Evolutionary conservation across 2,797 vertebrate genomes (phyloP), one percentile per base, ranked within the genome.

Genomic region (Anniella stebbinsi): DNA sequence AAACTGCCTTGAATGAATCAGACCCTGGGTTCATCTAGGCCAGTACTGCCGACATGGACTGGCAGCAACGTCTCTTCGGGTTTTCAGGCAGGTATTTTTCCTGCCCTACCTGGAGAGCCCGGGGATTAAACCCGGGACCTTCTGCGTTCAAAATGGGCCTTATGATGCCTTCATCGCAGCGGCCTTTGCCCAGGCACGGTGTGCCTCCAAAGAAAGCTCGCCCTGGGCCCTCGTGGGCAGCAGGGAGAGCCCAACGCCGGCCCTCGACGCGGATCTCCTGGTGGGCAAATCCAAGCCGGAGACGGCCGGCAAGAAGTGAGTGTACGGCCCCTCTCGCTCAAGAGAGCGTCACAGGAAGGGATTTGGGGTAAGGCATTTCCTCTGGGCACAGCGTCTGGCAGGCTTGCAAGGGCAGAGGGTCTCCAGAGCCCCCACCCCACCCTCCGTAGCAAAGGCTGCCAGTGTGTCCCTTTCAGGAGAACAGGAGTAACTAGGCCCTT

Each of bases 371-470:
- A 94, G 86, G 85, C 87, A 92, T 93, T 91, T 96, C 96, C 93
- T 95, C 84, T 95, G 94, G 91, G 92, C 95, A 86, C 25, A 72
- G 66, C 93, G 95, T 96, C 95, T 94, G 80, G 93, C 3, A 93
- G 91, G 80, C 72, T 76, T 70, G 78, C 0, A 83, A 91, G 28
- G 25, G 90, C 85, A 88, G 88, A 93, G 93, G 81, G 12, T 93
- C 96, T 96, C 94, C 85, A 86, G 86, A 21, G 89, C 88, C 90
- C 30, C 36, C 92, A 91, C 88, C 60, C 5, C 21, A 54, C 51
- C 8, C 51, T 18, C 17, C 60, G 1, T 21, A 21, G 91, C 38
- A 92, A 92, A 92, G 80, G 0, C 21, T 66, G 84, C 89, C 88
- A 73, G 94, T 28, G 92, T 82, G 92, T 81, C 93, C 90, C 85